Evolutionary conservation across 2,113 vertebrate genomes (phyloP).

Genomic region (Kobus ellipsiprymnus): DNA sequence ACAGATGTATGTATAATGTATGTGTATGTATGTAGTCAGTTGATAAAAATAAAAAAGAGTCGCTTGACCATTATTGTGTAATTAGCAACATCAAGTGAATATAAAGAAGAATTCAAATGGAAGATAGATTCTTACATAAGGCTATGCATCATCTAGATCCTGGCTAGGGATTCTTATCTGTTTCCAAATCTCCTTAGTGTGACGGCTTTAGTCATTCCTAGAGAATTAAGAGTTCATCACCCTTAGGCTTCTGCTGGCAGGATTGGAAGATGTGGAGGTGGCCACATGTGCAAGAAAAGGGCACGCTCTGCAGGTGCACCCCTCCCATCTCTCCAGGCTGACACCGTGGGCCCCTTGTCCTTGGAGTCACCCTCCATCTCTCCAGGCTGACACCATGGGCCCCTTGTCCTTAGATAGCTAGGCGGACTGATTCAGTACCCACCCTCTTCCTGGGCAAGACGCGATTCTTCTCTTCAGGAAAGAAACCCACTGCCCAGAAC

Average conservation of each 20-base stretch:
- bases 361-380: too few species aligned
- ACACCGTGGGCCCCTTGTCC: rapidly evolving
- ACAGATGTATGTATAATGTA: too few species aligned
- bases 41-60: neutral
- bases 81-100: neutral
- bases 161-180: neutral
- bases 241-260: neutral
- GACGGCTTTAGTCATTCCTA: neutral
- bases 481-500: neutral
- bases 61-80: neutral
- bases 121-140: neutral
- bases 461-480: neutral
- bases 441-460: neutral
- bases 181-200: neutral
- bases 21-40: neutral
- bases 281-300: neutral
- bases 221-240: neutral
- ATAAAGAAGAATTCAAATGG: neutral
- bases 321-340: neutral
- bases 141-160: neutral
- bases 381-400: too few species aligned
- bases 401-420: neutral
- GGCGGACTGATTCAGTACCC: neutral
- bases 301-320: rapidly evolving
- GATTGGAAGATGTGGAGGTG: neutral